Base-by-base conservation (phyloP, 2,113 vertebrate genomes). In the Anhinga anhinga region DNA sequence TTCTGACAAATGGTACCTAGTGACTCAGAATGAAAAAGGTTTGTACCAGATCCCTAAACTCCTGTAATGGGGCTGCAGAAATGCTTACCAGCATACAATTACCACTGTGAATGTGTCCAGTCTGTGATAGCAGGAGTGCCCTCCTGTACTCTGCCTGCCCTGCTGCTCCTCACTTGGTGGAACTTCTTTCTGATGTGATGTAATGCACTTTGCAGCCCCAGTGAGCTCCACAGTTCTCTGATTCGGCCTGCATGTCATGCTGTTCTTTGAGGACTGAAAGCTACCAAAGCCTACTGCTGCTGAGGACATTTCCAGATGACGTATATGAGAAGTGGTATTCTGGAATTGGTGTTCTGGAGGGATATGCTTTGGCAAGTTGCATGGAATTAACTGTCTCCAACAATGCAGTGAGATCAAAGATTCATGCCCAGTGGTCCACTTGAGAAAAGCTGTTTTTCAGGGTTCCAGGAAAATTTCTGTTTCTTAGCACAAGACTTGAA, bases 211-310 rank as follows among this genome's bases (percentile, higher is more conserved):
- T 62, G 38, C n/a, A 88, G 30, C 17, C 36, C 36, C 73, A 55
- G 23, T 30, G 53, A 69, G 59, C 36, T 62, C 59, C 61, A 52
- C 7, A 26, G 42, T n/a, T 62, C 27, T 89, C 66, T 65, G 61
- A 32, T 23, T 81, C n/a, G 74, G 29, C 17, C 32, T 82, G 36
- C 4, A 5, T 29, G 23, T 32, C 65, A 78, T 0, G 0, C 22
- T 82, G 23, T 26, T 81, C 59, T 73, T 86, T 61, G 53, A 36
- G 40, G 52, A 62, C 76, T 67, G 42, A 67, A 82, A 79, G 11
- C 20, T 79, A 66, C 40, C 2, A 7, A 78, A 94, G 10, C 55
- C 50, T 82, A 7, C 13, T 82, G 65, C 50, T 82, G 61, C 74
- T 86, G 52, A 62, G 62, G 30, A 67, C 1, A 1, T 80, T 85